Conservation (phyloP, 2,113 vertebrate genomes). For the Stigmatopora nigra region DNA sequence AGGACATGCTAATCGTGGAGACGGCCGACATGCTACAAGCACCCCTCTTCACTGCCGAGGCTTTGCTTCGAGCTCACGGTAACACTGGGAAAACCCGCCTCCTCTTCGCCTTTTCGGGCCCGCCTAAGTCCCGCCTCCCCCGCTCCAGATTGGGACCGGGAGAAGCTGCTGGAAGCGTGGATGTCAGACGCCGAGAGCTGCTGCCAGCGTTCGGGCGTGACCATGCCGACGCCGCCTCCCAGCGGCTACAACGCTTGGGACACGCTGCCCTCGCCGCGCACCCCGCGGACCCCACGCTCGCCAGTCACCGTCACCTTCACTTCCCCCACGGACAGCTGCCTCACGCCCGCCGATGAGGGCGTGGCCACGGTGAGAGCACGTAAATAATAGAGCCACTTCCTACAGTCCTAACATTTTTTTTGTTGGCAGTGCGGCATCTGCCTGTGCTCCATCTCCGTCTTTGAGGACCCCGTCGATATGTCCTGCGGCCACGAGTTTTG, state of each 20-base stretch:
- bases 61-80: slow-evolving; percentile 94
- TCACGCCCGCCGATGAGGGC: slow-evolving; percentile 61
- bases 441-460: slow-evolving; percentile 64
- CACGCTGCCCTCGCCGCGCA: slow-evolving; percentile 63
- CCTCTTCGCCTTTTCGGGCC: neutral
- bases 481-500: slow-evolving; percentile 67
- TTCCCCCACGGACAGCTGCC: slow-evolving; percentile 64
- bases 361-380: slow-evolving; percentile 47
- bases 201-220: slow-evolving; percentile 64
- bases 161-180: slow-evolving; percentile 66
- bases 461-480: slow-evolving; percentile 66
- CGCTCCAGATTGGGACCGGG: slow-evolving; percentile 59
- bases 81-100: slow-evolving; percentile 9
- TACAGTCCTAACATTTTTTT: neutral
- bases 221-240: slow-evolving; percentile 63
- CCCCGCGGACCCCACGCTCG: slow-evolving; percentile 60
- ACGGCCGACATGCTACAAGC: slow-evolving; percentile 98
- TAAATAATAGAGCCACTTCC: neutral
- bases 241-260: slow-evolving; percentile 67
- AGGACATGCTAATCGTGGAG: slow-evolving; percentile 98
- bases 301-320: slow-evolving; percentile 65
- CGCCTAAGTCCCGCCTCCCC: neutral
- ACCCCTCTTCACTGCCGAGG: slow-evolving; percentile 94
- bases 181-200: slow-evolving; percentile 62
- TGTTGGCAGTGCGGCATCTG: slow-evolving; percentile 60